These are phyloP conservation scores for roundworm (Caenorhabditis elegans) DNA, from an alignment of 1,140 invertebrate species.

Conservation along the genomic window DNA sequence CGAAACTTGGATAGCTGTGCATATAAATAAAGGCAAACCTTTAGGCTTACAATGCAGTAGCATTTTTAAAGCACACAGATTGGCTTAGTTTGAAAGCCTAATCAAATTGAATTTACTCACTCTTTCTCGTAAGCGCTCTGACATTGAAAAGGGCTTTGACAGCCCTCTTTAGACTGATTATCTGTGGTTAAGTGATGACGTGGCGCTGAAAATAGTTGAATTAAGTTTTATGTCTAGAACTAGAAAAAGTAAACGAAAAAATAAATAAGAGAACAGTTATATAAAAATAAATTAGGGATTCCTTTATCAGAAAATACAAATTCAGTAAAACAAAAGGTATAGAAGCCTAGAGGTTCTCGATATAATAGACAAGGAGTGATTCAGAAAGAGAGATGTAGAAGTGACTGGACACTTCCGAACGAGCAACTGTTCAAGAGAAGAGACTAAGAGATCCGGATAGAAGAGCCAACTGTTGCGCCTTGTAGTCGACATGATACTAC, in stretches of 20 bases:
- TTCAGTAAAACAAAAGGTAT: too few species aligned
- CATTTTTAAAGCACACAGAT: too few species aligned
- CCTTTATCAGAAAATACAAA: too few species aligned
- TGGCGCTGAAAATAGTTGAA: background rate
- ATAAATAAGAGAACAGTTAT: too few species aligned
- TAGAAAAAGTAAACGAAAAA: too few species aligned
- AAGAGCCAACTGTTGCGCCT: conserved; percentile 23
- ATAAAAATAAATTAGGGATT: too few species aligned
- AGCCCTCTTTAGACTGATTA: background rate
- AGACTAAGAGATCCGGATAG: background rate
- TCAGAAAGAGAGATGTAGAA: background rate
- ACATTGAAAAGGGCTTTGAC: conserved; percentile 36
- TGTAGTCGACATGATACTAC: conserved; percentile 27
- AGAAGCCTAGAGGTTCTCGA: background rate
- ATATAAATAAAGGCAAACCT: too few species aligned
- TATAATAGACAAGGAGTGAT: conserved; percentile 9
- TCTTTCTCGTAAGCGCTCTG: conserved; percentile 51
- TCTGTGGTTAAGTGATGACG: background rate
- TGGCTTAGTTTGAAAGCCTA: too few species aligned
- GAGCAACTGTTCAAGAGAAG: conserved; percentile 5
- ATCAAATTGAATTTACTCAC: too few species aligned
- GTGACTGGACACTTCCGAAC: background rate
- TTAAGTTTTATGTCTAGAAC: too few species aligned
- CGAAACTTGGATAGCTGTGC: too few species aligned
- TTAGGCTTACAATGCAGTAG: too few species aligned